Evolutionary conservation across 2,113 vertebrate genomes (phyloP), one percentile per base, ranked within the genome.

Genomic region (Catharus bicknelli): DNA sequence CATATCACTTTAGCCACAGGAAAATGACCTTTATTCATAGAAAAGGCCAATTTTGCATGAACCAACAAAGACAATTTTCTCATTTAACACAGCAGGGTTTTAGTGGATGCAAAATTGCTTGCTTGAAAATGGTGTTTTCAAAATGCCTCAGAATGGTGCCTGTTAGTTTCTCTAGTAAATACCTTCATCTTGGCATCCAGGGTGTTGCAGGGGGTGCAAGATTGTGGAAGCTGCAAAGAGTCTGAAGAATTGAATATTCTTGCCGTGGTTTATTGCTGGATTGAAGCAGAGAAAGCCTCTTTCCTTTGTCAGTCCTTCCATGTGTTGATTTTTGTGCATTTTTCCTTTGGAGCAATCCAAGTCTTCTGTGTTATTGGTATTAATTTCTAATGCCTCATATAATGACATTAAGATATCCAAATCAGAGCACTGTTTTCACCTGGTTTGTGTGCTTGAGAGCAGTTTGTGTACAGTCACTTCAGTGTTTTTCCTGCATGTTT

Each of bases 191-290:
- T 8, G 10, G 27, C 48, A 54, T 27, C 51, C 22, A 55, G 42
- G 72, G 30, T 70, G 22, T 22, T 82, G 57, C 16, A 38, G 58
- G 27, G 32, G 38, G 67, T 87, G 90, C 25, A n/a, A 30, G 48
- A 30, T 6, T 42, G 34, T 42, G 90, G 48, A 64, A 94, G 40
- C 80, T 96, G 96, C n/a, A 42, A 58, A 86, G 89, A 78, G 48
- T 34, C 45, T 83, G n/a, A 96, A 96, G 95, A 96, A 95, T 30
- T 64, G 75, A 80, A 79, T 86, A 83, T 87, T 86, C 64, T 43
- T 90, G 90, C 79, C 21, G 34, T 59, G 77, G 34, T 85, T 88
- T 95, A 15, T 94, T 90, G 92, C 36, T 69, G 53, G 34, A 62
- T 90, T 81, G 77, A 86, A 93, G 85, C 88, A 86, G 63, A 92